Percentiles rank a stretch among this genome's conserved stretches.
These are phyloP conservation scores for Tenrec ecaudatus DNA, from an alignment of 2,113 vertebrate species.

Conservation along the genomic window DNA sequence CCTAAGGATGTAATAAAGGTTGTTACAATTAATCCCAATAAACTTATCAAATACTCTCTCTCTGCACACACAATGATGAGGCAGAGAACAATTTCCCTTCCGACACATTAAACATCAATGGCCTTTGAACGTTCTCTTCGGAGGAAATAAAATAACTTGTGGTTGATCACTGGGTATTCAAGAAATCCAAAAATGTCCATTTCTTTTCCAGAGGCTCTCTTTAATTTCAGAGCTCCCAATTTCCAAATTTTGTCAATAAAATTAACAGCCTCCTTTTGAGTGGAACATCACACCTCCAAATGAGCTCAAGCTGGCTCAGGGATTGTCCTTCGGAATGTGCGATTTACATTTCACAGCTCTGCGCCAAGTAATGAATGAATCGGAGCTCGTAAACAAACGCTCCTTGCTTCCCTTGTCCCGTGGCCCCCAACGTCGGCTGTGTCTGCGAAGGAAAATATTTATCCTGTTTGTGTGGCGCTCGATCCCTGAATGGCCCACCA, in stretches of 20 bases:
- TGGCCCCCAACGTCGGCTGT: slow-evolving; percentile 81
- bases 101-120: background rate
- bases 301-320: slow-evolving; percentile 85
- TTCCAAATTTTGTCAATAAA: slow-evolving; percentile 88
- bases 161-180: background rate
- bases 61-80: background rate
- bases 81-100: background rate
- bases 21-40: background rate
- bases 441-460: slow-evolving; percentile 88
- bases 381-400: slow-evolving; percentile 86
- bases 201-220: slow-evolving; percentile 56
- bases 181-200: slow-evolving; percentile 63
- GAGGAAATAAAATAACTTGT: background rate
- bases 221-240: slow-evolving; percentile 78
- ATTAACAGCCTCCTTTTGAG: slow-evolving; percentile 87
- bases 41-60: background rate
- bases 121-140: slow-evolving; percentile 17
- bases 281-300: slow-evolving; percentile 87
- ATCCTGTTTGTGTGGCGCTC: slow-evolving; percentile 84
- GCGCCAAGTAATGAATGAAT: slow-evolving; percentile 87
- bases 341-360: slow-evolving; percentile 90
- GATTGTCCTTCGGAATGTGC: slow-evolving; percentile 87
- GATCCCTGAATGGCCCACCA: slow-evolving; percentile 78
- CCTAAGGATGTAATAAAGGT: background rate
- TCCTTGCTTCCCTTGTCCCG: slow-evolving; percentile 84